Percentiles rank a stretch among this genome's conserved stretches.
Evolutionary conservation across 2,888 invertebrate species (phyloP).

Genomic region (Pecten maximus): DNA sequence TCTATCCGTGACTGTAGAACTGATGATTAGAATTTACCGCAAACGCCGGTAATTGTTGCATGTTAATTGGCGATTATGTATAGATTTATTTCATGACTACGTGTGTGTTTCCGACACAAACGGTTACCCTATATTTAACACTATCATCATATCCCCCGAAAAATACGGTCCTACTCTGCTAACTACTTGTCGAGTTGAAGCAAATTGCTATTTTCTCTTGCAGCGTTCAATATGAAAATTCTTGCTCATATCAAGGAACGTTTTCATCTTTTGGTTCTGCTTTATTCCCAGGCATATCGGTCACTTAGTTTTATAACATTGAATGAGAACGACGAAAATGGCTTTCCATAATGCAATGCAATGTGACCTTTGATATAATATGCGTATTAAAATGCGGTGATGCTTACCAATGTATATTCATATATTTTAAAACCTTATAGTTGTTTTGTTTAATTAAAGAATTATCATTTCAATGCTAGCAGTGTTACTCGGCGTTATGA

Average conservation of each 20-base stretch:
- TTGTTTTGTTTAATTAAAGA: no score
- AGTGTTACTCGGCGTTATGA: background rate
- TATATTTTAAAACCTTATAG: no score
- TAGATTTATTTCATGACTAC: slow-evolving; percentile 12
- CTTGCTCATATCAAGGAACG: background rate
- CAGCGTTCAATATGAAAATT: background rate
- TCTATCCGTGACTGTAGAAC: background rate
- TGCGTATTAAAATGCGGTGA: background rate
- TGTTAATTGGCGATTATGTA: slow-evolving; percentile 2
- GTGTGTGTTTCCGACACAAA: background rate
- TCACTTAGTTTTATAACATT: background rate
- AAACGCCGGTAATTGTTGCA: slow-evolving; percentile 12
- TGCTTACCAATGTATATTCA: background rate
- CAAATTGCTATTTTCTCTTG: background rate
- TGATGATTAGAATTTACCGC: background rate
- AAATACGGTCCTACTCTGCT: background rate
- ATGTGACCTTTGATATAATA: no score
- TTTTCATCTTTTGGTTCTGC: background rate
- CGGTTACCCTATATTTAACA: background rate
- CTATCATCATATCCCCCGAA: background rate
- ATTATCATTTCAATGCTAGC: no score
- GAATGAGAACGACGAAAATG: background rate
- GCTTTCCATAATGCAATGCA: background rate
- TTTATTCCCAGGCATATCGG: background rate
- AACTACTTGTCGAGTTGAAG: background rate